A percentile compares a stretch with the other conserved stretches of the same genome.
These are phyloP conservation scores for Cryptus viduatorius DNA, from an alignment of 2,888 invertebrate genomes.

Conservation along the genomic window DNA sequence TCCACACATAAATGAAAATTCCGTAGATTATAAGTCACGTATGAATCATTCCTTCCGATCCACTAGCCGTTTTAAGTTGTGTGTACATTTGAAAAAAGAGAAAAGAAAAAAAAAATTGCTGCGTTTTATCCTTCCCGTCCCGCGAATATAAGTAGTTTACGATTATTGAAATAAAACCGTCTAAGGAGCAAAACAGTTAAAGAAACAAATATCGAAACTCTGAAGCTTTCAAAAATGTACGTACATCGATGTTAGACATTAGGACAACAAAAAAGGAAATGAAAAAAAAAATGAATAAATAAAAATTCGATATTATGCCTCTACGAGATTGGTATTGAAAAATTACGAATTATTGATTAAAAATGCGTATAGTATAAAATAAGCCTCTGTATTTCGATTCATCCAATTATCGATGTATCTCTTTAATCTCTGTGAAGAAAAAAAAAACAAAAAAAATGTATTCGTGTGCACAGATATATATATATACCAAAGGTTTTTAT, in stretches of 20 bases:
- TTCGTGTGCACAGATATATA: slow-evolving; percentile 40
- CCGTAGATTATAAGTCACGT: slow-evolving; percentile 41
- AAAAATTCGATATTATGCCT: slow-evolving; percentile 65
- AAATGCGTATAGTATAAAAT: slow-evolving; percentile 46
- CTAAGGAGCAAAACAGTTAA: slow-evolving; percentile 7
- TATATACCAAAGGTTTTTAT: slow-evolving; percentile 31
- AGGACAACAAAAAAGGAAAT: slow-evolving; percentile 42
- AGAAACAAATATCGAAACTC: slow-evolving; percentile 53
- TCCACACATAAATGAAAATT: slow-evolving; percentile 26
- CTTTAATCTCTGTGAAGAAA: slow-evolving; percentile 52
- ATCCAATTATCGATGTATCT: slow-evolving; percentile 65
- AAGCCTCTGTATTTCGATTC: slow-evolving; percentile 61
- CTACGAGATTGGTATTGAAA: slow-evolving; percentile 62
- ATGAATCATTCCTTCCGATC: slow-evolving; percentile 28
- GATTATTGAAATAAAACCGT: slow-evolving; percentile 27
- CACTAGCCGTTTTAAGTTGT: slow-evolving; percentile 6
- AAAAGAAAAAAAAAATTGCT: background rate
- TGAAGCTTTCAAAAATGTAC: slow-evolving; percentile 73
- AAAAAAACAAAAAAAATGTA: slow-evolving; percentile 47
- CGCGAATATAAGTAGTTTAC: slow-evolving; percentile 28
- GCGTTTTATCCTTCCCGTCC: background rate
- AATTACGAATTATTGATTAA: slow-evolving; percentile 61
- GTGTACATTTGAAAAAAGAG: slow-evolving; percentile 6
- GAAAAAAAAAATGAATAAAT: slow-evolving; percentile 24
- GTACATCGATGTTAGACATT: slow-evolving; percentile 74